Evolutionary conservation across 2,888 invertebrate species (phyloP), one percentile per base, ranked within the genome.

Genomic region (Meloe dianella): DNA sequence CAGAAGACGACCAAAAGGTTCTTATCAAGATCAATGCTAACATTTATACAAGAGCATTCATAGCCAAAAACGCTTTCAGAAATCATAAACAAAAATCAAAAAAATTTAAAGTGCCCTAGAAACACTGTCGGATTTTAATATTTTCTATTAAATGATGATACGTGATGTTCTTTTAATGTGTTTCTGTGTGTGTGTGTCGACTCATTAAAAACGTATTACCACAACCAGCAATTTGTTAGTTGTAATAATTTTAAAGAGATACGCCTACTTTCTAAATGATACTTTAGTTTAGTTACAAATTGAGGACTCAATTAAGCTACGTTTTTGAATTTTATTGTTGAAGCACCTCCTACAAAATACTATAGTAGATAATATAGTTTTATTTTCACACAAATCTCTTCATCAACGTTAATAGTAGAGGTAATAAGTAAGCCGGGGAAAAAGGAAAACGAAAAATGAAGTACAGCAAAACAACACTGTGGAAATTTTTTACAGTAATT

Each of bases 161-260:
- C 4, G 4, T 4, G 35, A 10, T 12, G 35, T 12, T 35, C 35
- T 35, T 14, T 35, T 35, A 38, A 32, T 51, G 58, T 32, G 32
- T 38, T 38, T 38, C 12, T 38, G 60, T n/a, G 51, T 32, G 60
- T 10, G 10, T 3, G 32, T 60, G n/a, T 56, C 27, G 51, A 38
- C 61, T 60, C 67, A 67, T 67, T 67, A 67, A 67, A 67, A 67
- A 64, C 64, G 38, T 61, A 67, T 67, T 67, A 67, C 58, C 61
- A 54, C 30, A 67, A 64, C 67, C 61, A 12, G 67, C 54, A 67
- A 67, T 67, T 66, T 67, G 61, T 67, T 67, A 58, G 54, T 64
- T 57, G 67, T 38, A 64, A 58, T 64, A 61, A 64, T 62, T 64
- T 54, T 58, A 22, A 24, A 29, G 57, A 27, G 17, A 7, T 14